Evolutionary conservation across 2,888 invertebrate genomes (phyloP).

Genomic region (Caenorhabditis doughertyi): DNA sequence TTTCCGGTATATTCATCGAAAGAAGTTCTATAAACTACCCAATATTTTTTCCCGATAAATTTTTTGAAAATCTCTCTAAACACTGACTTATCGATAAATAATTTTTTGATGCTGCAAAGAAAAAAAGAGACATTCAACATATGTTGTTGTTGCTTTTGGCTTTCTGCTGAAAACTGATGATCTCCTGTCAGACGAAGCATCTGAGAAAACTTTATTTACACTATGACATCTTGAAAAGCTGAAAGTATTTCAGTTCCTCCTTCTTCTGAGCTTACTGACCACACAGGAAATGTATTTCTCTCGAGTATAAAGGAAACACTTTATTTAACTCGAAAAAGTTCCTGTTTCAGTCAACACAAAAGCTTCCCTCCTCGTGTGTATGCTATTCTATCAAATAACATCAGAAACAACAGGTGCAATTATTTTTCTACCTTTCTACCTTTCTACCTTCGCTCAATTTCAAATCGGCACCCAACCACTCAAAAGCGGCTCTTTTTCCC

Average conservation of each 20-base stretch:
- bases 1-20: too few species aligned
- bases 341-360: not conserved
- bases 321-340: not conserved
- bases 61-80: too few species aligned
- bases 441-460: not conserved
- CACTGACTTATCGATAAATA: not conserved
- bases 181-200: not conserved
- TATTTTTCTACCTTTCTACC: not conserved
- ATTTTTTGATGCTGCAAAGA: not conserved
- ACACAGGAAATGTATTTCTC: not conserved
- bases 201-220: not conserved
- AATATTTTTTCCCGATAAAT: too few species aligned
- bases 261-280: not conserved
- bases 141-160: not conserved
- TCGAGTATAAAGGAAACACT: not conserved
- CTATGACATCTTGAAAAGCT: not conserved
- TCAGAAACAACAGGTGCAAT: constrained; percentile 8
- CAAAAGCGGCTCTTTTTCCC: not conserved
- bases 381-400: not conserved
- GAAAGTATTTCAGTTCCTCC: not conserved
- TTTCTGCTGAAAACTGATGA: not conserved
- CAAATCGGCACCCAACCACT: not conserved
- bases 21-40: too few species aligned
- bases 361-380: not conserved
- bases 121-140: not conserved